Conservation (phyloP, 2,888 invertebrate genomes). For the Rambutsinella grinnellia region DNA sequence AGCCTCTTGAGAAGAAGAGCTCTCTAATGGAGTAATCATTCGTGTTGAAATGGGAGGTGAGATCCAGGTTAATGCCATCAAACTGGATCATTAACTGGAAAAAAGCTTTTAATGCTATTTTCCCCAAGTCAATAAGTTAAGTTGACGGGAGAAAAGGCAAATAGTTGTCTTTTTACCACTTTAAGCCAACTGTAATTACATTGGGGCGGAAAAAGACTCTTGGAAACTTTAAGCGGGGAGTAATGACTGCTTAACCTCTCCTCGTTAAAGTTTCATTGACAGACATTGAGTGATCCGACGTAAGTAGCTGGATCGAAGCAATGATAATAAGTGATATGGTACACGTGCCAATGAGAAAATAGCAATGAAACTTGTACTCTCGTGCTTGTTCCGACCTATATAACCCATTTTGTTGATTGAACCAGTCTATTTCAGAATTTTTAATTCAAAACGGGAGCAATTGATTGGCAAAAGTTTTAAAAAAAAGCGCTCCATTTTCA, state of each 20-base stretch:
- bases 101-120: constrained; percentile 21
- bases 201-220: background rate
- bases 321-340: constrained; percentile 1
- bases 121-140: background rate
- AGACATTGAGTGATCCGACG: constrained; percentile 38
- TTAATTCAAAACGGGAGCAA: no score
- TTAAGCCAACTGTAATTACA: background rate
- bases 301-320: background rate
- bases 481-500: no score
- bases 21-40: constrained; percentile 46
- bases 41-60: constrained; percentile 23
- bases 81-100: constrained; percentile 32
- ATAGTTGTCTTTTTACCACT: background rate
- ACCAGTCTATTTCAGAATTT: no score
- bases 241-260: constrained; percentile 27
- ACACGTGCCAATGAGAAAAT: constrained; percentile 15
- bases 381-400: no score
- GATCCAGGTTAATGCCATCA: constrained; percentile 46
- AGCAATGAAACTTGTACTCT: background rate
- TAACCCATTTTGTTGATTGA: no score
- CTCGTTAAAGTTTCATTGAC: constrained; percentile 42
- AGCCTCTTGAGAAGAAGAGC: background rate
- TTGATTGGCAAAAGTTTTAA: background rate
- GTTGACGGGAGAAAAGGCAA: background rate
- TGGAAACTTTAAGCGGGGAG: constrained; percentile 4